These are phyloP conservation scores for Timema cristinae DNA, from an alignment of 2,888 invertebrate genomes.

Conservation along the genomic window DNA sequence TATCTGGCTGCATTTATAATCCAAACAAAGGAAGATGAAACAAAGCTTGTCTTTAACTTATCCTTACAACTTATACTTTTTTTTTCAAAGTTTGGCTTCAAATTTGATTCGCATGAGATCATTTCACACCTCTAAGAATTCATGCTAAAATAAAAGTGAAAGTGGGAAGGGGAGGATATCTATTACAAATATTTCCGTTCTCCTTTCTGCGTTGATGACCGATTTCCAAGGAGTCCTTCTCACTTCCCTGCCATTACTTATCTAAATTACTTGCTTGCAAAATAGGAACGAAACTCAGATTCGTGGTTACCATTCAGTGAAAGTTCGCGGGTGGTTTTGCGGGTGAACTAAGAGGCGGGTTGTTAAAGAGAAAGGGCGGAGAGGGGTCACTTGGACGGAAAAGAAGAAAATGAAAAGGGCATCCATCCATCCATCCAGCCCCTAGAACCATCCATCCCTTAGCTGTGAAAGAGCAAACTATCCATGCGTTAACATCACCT, in stretches of 20 bases:
- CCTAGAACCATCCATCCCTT: not conserved
- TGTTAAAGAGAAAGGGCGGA: not conserved
- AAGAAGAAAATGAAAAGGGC: constrained; percentile 17
- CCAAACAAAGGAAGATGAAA: no score
- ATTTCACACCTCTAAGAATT: no score
- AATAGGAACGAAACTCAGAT: not conserved
- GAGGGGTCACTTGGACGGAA: not conserved
- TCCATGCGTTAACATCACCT: constrained; percentile 12
- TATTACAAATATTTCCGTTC: no score
- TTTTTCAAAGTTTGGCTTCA: no score
- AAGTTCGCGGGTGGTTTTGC: not conserved
- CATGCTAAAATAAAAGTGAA: no score
- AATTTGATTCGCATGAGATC: no score
- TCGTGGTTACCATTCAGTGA: constrained; percentile 4
- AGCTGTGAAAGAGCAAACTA: constrained; percentile 15
- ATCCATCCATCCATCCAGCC: constrained; percentile 9
- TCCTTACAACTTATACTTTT: no score
- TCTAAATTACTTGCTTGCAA: constrained; percentile 8
- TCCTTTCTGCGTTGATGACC: no score
- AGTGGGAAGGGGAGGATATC: no score
- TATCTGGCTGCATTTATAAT: no score
- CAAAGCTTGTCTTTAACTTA: no score
- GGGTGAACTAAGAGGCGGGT: not conserved
- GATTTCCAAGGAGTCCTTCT: no score
- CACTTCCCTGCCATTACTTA: not conserved